These are phyloP conservation scores for Mycalesis mineus DNA, from an alignment of 2,888 invertebrate genomes.

Conservation along the genomic window DNA sequence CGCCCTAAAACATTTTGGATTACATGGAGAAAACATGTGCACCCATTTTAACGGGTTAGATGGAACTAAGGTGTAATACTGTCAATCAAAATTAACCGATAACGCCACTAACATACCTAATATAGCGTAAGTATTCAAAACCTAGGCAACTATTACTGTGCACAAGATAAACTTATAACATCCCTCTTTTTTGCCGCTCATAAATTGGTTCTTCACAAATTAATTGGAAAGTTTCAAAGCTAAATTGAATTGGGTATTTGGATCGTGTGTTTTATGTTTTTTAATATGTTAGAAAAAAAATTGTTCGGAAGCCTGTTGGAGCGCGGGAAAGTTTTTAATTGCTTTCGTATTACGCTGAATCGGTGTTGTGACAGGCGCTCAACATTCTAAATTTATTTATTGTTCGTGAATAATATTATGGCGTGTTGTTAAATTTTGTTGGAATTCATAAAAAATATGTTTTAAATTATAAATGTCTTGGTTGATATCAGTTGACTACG, in stretches of 20 bases:
- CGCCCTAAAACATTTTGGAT: too few relatives aligned
- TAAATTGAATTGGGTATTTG: slow-evolving; percentile 3
- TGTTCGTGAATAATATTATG: neutral
- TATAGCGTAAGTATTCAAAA: too few relatives aligned
- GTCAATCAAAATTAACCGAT: too few relatives aligned
- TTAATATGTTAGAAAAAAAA: neutral
- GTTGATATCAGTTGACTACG: too few relatives aligned
- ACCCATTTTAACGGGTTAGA: too few relatives aligned
- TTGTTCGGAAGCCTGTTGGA: neutral
- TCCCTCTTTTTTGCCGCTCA: too few relatives aligned
- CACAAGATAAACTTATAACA: too few relatives aligned
- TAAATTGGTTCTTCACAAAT: neutral
- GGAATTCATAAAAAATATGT: neutral
- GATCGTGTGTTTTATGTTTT: slow-evolving; percentile 4
- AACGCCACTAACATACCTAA: too few relatives aligned
- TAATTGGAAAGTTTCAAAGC: slow-evolving; percentile 10
- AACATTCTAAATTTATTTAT: neutral
- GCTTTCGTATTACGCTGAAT: neutral
- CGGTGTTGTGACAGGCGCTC: neutral
- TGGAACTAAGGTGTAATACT: too few relatives aligned
- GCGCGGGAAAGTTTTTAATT: slow-evolving; percentile 5
- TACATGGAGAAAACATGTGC: too few relatives aligned
- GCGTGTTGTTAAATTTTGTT: neutral
- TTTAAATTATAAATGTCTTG: too few relatives aligned
- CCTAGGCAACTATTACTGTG: too few relatives aligned